A percentile compares a stretch with the other conserved stretches of the same genome.
Conservation (phyloP, 2,888 invertebrate genomes). For the Caenorhabditis imperialis region DNA sequence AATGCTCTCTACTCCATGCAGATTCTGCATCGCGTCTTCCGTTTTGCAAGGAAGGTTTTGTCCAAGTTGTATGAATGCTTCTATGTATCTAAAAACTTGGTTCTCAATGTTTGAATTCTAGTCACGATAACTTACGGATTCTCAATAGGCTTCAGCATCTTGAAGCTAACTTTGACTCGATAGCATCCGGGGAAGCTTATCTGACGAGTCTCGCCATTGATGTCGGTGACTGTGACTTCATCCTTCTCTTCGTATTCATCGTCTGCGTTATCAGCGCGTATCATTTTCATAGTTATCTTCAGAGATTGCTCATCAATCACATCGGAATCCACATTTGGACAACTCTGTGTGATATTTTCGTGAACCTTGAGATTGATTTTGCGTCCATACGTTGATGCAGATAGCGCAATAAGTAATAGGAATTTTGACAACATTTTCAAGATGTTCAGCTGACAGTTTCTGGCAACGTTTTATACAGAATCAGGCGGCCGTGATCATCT, state of each 20-base stretch:
- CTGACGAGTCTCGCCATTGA: conserved; percentile 55
- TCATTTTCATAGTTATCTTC: conserved; percentile 64
- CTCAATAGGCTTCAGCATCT: conserved; percentile 62
- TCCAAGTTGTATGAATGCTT: conserved; percentile 71
- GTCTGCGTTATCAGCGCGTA: conserved; percentile 40
- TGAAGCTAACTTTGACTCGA: conserved; percentile 66
- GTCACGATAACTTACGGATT: conserved; percentile 56
- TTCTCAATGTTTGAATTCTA: not conserved
- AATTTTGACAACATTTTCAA: conserved; percentile 17
- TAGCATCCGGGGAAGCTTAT: conserved; percentile 72
- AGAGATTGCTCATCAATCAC: conserved; percentile 65
- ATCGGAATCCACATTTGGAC: conserved; percentile 67
- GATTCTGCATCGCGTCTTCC: conserved; percentile 31
- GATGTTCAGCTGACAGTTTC: not conserved
- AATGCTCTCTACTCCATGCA: conserved; percentile 58
- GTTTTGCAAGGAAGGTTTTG: conserved; percentile 69
- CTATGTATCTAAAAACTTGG: conserved; percentile 66
- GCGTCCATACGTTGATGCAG: conserved; percentile 2
- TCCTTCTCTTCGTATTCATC: conserved; percentile 48
- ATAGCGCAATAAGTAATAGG: conserved; percentile 10
- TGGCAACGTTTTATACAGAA: conserved; percentile 26
- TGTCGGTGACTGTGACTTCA: conserved; percentile 58
- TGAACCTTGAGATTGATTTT: conserved; percentile 57
- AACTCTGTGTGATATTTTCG: conserved; percentile 63
- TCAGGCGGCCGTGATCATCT: conserved; percentile 48